Conservation (phyloP, 2,888 invertebrate genomes). For the Drosophila borborema region DNA sequence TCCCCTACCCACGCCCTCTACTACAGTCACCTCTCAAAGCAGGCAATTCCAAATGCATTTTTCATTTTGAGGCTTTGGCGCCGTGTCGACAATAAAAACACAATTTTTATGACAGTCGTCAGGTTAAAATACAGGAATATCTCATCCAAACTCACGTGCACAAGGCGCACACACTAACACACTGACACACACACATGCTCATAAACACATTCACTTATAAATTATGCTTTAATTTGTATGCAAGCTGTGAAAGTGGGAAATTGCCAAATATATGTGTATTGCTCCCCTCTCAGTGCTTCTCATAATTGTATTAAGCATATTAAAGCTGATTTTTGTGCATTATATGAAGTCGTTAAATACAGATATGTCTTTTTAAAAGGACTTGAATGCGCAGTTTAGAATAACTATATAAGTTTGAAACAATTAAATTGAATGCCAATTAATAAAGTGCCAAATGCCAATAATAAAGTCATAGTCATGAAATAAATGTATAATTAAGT, state of each 20-base stretch:
- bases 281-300: conserved; percentile 5
- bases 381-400: background rate
- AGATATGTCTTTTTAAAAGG: conserved; percentile 1
- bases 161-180: background rate
- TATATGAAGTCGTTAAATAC: conserved; percentile 18
- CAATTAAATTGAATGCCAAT: too few species aligned
- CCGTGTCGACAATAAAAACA: conserved; percentile 59
- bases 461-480: too few species aligned
- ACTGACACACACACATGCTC: background rate
- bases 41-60: conserved; percentile 61
- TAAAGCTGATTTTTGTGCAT: conserved; percentile 46
- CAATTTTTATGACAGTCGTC: conserved; percentile 64
- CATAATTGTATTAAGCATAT: conserved; percentile 54
- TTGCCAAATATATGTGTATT: conserved; percentile 6
- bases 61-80: conserved; percentile 49
- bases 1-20: background rate
- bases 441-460: too few species aligned
- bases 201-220: conserved; percentile 32
- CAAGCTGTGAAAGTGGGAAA: conserved; percentile 34
- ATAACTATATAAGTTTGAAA: background rate
- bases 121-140: conserved; percentile 23
- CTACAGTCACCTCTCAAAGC: background rate
- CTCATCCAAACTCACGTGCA: background rate
- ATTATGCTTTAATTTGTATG: conserved; percentile 77
- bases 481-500: background rate